Evolutionary conservation across 2,888 invertebrate species (phyloP).

Genomic region (Drosophila suboccidentalis): DNA sequence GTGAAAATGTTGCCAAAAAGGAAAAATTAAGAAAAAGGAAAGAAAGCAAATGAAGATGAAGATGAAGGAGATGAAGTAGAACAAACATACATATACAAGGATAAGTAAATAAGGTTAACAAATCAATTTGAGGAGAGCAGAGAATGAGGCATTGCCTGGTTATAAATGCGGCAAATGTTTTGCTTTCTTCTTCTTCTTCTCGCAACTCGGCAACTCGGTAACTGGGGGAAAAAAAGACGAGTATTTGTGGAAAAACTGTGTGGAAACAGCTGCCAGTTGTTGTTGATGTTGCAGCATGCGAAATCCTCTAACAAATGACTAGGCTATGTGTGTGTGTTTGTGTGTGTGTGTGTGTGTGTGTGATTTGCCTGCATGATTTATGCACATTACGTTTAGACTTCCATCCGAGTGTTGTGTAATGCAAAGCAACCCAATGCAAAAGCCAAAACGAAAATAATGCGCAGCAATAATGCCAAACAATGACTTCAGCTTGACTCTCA

Average conservation of each 20-base stretch:
- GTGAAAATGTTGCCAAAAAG: constrained; percentile 23
- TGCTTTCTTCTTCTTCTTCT: constrained; percentile 12
- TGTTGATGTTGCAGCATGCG: constrained; percentile 23
- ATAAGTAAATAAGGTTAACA: constrained; percentile 44
- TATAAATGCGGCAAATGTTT: constrained; percentile 61
- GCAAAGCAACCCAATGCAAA: constrained; percentile 35
- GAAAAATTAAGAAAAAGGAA: not conserved
- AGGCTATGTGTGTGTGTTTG: constrained; percentile 27
- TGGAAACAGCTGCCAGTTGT: constrained; percentile 44
- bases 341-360: constrained; percentile 16
- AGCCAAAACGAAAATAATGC: constrained; percentile 49
- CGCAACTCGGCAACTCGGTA: not conserved
- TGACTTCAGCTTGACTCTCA: constrained; percentile 28
- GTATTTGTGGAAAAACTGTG: constrained; percentile 7
- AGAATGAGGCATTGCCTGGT: constrained; percentile 37
- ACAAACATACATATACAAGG: not conserved
- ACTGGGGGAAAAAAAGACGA: not conserved
- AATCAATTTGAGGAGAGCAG: constrained; percentile 49
- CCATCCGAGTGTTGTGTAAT: constrained; percentile 33
- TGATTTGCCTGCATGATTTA: constrained; percentile 57
- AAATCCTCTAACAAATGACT: constrained; percentile 64
- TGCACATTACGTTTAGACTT: constrained; percentile 44
- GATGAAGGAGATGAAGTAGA: not conserved
- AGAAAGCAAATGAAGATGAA: constrained; percentile 15
- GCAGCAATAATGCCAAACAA: constrained; percentile 54